Conservation (phyloP, 1,140 invertebrate genomes). For the Tribolium madens region DNA sequence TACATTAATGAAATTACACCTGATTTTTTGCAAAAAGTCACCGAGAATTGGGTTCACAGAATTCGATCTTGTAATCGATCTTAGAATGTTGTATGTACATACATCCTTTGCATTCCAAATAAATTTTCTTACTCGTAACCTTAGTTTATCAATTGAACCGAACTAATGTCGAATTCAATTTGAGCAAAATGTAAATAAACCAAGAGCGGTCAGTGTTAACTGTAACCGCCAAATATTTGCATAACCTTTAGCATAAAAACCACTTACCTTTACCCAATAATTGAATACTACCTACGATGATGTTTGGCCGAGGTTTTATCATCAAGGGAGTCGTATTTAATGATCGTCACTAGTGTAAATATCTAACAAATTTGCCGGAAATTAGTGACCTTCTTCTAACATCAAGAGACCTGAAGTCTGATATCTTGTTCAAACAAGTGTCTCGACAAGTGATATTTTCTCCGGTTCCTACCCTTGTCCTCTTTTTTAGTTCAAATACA, state of each 20-base stretch:
- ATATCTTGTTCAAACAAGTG: neutral
- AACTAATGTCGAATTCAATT: conserved; percentile 16
- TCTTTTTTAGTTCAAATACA: neutral
- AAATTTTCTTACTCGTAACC: too few species aligned
- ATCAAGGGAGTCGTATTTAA: conserved; percentile 15
- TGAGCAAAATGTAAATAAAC: conserved; percentile 20
- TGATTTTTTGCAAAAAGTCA: too few species aligned
- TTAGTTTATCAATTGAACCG: too few species aligned
- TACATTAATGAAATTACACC: too few species aligned
- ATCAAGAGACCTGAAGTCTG: neutral
- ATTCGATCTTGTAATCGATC: too few species aligned
- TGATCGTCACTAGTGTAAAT: conserved; percentile 11
- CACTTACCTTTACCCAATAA: conserved; percentile 17
- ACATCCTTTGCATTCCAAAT: neutral
- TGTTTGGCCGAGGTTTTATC: neutral
- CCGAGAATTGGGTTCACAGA: too few species aligned
- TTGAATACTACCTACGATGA: neutral
- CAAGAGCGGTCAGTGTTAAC: neutral
- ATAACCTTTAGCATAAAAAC: conserved; percentile 22
- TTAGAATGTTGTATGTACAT: too few species aligned
- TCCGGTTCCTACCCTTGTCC: neutral
- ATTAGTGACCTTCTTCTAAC: conserved; percentile 1
- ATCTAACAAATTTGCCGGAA: conserved; percentile 4
- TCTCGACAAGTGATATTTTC: neutral
- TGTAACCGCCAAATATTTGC: conserved; percentile 11